Conservation (phyloP, 2,113 vertebrate genomes). For the Heloderma charlesbogerti region DNA sequence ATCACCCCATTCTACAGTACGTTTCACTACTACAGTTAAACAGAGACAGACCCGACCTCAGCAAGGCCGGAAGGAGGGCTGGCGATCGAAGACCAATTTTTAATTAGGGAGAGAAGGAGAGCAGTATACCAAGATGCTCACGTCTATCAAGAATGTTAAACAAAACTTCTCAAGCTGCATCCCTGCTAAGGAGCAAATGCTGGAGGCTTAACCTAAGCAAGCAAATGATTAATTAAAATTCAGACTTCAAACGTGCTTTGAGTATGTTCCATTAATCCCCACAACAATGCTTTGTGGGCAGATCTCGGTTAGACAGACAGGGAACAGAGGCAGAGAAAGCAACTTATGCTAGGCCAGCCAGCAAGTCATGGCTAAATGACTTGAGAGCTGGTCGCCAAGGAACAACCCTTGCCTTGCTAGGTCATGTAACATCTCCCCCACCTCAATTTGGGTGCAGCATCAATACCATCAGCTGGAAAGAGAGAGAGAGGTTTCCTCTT, state of each 20-base stretch:
- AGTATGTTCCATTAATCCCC: not conserved
- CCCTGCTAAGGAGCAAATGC: not conserved
- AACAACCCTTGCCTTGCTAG: not conserved
- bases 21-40: slow-evolving; percentile 63
- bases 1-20: slow-evolving; percentile 47
- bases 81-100: not conserved
- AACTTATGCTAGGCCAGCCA: not conserved
- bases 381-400: not conserved
- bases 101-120: not conserved
- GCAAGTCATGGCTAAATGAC: not conserved
- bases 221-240: not conserved
- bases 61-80: slow-evolving; percentile 54
- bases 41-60: slow-evolving; percentile 77
- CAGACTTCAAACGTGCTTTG: not conserved
- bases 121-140: not conserved
- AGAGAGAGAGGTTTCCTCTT: not conserved
- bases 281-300: not conserved
- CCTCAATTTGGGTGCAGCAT: fast-evolving
- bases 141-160: too few species aligned
- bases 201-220: not conserved
- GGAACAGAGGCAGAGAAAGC: not conserved
- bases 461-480: not conserved
- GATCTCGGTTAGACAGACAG: not conserved
- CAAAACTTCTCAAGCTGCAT: too few species aligned
- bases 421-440: not conserved